These are phyloP conservation scores for Yasuhikotakia modesta DNA, from an alignment of 2,797 vertebrate species.

Conservation along the genomic window DNA sequence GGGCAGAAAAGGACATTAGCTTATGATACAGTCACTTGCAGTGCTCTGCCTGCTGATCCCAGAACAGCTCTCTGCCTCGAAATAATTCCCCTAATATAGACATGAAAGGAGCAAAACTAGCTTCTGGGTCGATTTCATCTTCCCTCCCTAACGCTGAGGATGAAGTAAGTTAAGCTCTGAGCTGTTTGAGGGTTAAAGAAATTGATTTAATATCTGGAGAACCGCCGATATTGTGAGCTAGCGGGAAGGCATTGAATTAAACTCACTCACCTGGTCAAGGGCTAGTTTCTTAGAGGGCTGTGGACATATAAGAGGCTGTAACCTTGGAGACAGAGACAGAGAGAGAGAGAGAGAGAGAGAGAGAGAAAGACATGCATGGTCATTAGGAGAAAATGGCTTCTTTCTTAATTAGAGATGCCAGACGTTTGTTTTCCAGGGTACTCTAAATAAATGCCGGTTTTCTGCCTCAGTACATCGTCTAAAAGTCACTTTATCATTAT, in stretches of 20 bases:
- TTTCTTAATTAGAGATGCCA: not conserved
- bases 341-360: not conserved
- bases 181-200: constrained; percentile 17
- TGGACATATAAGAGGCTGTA: constrained; percentile 76
- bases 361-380: not conserved
- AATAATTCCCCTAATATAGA: constrained; percentile 26
- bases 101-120: constrained; percentile 23
- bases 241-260: constrained; percentile 5
- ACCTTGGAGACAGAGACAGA: constrained; percentile 64
- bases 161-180: constrained; percentile 26
- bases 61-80: constrained; percentile 8
- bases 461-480: not conserved
- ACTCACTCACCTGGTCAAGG: constrained; percentile 72
- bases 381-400: not conserved
- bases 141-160: not conserved
- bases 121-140: constrained; percentile 39
- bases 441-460: not conserved
- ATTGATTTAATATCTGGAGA: constrained; percentile 29
- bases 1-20: not conserved
- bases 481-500: constrained; percentile 29
- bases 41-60: constrained; percentile 3
- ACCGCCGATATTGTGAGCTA: not conserved
- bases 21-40: not conserved
- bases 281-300: constrained; percentile 78
- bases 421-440: not conserved